Evolutionary conservation across 2,797 vertebrate species (phyloP).

Genomic region (Glyptemys insculpta): DNA sequence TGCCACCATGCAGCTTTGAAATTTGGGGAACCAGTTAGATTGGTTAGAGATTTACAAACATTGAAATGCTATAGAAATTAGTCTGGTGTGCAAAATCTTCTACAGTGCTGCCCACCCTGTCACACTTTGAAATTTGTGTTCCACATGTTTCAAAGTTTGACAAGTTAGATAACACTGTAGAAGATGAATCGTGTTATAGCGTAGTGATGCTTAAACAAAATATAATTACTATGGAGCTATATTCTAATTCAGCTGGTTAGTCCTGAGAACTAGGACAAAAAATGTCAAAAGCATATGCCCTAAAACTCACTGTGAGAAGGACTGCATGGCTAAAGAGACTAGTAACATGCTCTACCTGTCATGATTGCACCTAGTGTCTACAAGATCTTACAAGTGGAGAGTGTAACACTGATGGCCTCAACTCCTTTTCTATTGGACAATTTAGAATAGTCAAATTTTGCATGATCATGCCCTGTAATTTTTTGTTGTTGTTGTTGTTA

Average conservation of each 20-base stretch:
- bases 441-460: neutral
- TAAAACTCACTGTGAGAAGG: neutral
- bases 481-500: no score
- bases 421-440: neutral
- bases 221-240: neutral
- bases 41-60: neutral
- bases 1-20: neutral
- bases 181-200: neutral
- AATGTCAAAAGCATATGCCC: neutral
- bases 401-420: neutral
- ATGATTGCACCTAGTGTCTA: neutral
- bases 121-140: rapidly evolving
- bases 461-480: no score
- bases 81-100: neutral
- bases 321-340: no score
- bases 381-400: neutral
- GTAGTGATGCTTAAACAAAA: neutral
- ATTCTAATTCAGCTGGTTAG: neutral
- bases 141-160: neutral
- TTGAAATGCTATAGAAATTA: neutral
- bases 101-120: rapidly evolving
- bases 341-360: neutral
- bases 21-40: neutral
- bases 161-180: neutral
- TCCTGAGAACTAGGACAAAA: neutral